Conservation (phyloP, 1,140 invertebrate species). For the Bradysia coprophila region DNA sequence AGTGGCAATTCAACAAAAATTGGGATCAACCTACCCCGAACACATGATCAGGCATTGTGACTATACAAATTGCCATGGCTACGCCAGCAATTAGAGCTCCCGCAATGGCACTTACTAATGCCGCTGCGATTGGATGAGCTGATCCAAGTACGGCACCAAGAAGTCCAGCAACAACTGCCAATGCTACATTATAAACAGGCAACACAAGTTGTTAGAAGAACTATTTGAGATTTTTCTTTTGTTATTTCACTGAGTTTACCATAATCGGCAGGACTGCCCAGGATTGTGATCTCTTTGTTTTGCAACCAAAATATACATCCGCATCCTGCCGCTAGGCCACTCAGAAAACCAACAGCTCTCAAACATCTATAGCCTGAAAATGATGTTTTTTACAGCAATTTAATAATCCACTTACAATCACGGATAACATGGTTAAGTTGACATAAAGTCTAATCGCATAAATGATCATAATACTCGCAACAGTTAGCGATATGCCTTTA, state of each 20-base stretch:
- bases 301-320: constrained; percentile 23
- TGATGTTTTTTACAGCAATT: too few relatives aligned
- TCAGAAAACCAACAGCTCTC: constrained; percentile 77
- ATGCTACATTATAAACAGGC: constrained; percentile 4
- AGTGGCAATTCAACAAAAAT: not conserved
- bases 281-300: constrained; percentile 17
- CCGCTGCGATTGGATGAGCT: constrained; percentile 20
- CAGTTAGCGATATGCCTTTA: too few relatives aligned
- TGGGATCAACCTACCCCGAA: constrained; percentile 22
- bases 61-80: constrained; percentile 20
- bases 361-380: constrained; percentile 64
- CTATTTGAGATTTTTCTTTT: not conserved
- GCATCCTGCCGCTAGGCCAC: constrained; percentile 69
- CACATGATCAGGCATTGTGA: constrained; percentile 22
- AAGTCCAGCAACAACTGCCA: constrained; percentile 20
- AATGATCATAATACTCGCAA: too few relatives aligned
- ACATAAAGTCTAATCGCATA: too few relatives aligned
- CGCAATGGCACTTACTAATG: constrained; percentile 19
- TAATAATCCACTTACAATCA: too few relatives aligned
- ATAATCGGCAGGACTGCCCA: constrained; percentile 21
- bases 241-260: not conserved
- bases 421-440: too few relatives aligned
- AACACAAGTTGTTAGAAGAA: not conserved
- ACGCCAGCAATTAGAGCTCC: constrained; percentile 19
- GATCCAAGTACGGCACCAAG: constrained; percentile 20